A percentile compares a stretch with the other conserved stretches of the same genome.
phyloP scores from a whole-genome alignment of 2,888 invertebrate species.

The Lingula anatina region DNA sequence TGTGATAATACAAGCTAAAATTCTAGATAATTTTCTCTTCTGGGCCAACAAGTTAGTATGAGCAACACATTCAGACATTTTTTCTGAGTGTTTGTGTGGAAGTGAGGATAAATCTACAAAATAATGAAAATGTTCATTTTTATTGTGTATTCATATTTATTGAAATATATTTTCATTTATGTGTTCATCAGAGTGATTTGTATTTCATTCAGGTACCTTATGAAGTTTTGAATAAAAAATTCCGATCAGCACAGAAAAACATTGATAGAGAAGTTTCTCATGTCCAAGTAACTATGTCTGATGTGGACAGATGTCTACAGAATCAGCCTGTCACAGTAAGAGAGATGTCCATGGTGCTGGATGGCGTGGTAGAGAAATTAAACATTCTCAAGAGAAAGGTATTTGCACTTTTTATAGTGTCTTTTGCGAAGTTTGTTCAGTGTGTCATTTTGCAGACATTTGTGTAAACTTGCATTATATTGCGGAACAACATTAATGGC shows the following conservation, averaged over 20 bases:
- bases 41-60: too few species aligned
- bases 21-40: too few species aligned
- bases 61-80: too few species aligned
- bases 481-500: too few species aligned
- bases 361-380: conserved; percentile 82
- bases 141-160: too few species aligned
- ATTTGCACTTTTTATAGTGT: conserved; percentile 6
- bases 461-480: too few species aligned
- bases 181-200: too few species aligned
- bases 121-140: too few species aligned
- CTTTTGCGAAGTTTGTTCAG: neutral
- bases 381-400: conserved; percentile 84
- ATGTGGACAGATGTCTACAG: conserved; percentile 72
- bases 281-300: conserved; percentile 72
- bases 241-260: conserved; percentile 88
- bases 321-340: conserved; percentile 51
- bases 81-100: too few species aligned
- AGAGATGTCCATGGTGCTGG: conserved; percentile 68
- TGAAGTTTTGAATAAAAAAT: conserved; percentile 95
- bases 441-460: neutral
- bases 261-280: conserved; percentile 80
- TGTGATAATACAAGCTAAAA: too few species aligned
- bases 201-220: conserved; percentile 99
- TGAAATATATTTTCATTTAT: too few species aligned
- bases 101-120: too few species aligned